These are phyloP conservation scores for Drosophila triauraria DNA, from an alignment of 1,140 invertebrate genomes.

Conservation along the genomic window DNA sequence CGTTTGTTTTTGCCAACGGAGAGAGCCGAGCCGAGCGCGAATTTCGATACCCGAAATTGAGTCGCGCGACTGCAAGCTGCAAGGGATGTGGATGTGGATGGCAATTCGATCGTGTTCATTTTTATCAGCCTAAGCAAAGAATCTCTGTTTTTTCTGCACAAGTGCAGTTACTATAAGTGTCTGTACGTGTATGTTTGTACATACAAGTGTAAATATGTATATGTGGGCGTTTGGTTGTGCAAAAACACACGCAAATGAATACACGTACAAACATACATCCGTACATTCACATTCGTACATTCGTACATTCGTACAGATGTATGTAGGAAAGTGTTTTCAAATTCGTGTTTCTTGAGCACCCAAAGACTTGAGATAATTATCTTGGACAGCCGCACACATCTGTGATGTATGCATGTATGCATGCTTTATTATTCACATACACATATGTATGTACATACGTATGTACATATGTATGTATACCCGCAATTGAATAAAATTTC, in stretches of 20 bases:
- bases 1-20: slow-evolving; percentile 1
- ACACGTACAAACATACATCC: slow-evolving; percentile 1
- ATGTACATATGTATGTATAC: slow-evolving; percentile 24
- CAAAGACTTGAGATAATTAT: slow-evolving; percentile 21
- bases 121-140: slow-evolving; percentile 20
- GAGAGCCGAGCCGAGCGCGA: neutral
- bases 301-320: slow-evolving; percentile 6
- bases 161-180: slow-evolving; percentile 16
- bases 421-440: slow-evolving; percentile 19
- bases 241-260: slow-evolving; percentile 12
- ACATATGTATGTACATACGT: slow-evolving; percentile 17
- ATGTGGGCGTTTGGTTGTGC: slow-evolving; percentile 16
- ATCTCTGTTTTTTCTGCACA: slow-evolving; percentile 16
- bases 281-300: slow-evolving; percentile 16
- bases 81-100: slow-evolving; percentile 6
- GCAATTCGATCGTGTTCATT: slow-evolving; percentile 15
- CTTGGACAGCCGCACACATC: slow-evolving; percentile 19
- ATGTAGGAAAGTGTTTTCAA: slow-evolving; percentile 21
- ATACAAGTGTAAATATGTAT: slow-evolving; percentile 3
- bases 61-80: slow-evolving; percentile 8
- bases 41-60: slow-evolving; percentile 22
- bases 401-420: slow-evolving; percentile 29
- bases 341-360: slow-evolving; percentile 21
- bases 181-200: neutral
- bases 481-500: slow-evolving; percentile 19